Percentiles rank a stretch among this genome's conserved stretches.
Evolutionary conservation across 1,140 invertebrate genomes (phyloP).

Genomic region (Scaptomyza montana): DNA sequence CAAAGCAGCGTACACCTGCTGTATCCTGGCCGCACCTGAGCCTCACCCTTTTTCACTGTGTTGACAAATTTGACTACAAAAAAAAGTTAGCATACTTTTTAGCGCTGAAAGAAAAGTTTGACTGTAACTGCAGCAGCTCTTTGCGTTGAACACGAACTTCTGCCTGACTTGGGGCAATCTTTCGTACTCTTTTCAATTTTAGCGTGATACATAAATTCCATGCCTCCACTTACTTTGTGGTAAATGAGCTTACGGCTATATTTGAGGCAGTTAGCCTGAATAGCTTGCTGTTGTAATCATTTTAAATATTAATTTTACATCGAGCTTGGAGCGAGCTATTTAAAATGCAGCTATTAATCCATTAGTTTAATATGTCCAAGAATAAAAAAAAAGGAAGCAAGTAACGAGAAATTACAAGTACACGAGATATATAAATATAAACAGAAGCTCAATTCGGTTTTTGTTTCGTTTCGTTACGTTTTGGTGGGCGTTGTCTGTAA

Average conservation of each 20-base stretch:
- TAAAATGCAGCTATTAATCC: conserved; percentile 71
- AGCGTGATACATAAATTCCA: conserved; percentile 69
- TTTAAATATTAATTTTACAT: conserved; percentile 66
- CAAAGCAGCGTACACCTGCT: conserved; percentile 18
- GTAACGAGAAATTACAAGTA: conserved; percentile 4
- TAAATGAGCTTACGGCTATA: conserved; percentile 60
- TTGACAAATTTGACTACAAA: conserved; percentile 16
- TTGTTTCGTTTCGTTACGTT: background rate
- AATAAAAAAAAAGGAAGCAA: background rate
- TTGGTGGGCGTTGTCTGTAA: background rate
- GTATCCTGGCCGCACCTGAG: background rate
- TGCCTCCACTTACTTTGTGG: conserved; percentile 68
- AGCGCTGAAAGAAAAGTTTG: conserved; percentile 1
- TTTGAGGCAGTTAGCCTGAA: conserved; percentile 37
- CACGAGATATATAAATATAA: conserved; percentile 31
- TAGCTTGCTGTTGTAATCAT: conserved; percentile 7
- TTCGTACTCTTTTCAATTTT: conserved; percentile 63
- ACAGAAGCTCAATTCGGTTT: conserved; percentile 3
- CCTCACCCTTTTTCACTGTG: too few relatives aligned
- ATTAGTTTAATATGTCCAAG: conserved; percentile 47
- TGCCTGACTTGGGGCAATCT: conserved; percentile 54
- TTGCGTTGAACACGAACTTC: background rate
- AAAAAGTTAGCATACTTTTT: conserved; percentile 20
- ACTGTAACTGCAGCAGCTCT: background rate
- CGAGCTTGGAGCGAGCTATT: conserved; percentile 20